Evolutionary conservation across 2,113 vertebrate genomes (phyloP).

Genomic region (Trachemys scripta): DNA sequence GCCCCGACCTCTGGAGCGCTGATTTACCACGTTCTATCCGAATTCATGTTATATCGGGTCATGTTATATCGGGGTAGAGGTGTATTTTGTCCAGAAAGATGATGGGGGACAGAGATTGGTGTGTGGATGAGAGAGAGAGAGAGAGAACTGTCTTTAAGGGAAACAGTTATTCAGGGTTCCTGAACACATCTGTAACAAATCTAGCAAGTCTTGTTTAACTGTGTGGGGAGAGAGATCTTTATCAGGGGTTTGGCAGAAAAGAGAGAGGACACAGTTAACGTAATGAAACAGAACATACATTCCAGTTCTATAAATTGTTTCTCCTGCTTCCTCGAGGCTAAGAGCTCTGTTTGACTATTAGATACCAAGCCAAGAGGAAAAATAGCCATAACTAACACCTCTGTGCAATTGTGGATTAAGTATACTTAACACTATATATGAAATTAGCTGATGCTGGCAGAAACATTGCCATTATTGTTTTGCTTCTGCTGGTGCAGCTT

Average conservation of each 20-base stretch:
- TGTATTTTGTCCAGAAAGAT: not conserved
- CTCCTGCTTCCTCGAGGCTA: not conserved
- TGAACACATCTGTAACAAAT: not conserved
- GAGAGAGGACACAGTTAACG: not conserved
- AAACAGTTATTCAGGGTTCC: not conserved
- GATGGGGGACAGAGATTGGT: not conserved
- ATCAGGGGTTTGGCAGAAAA: not conserved
- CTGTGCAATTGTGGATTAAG: not conserved
- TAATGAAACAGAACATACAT: not conserved
- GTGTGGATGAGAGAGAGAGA: not conserved
- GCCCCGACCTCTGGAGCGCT: no score
- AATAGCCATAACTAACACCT: not conserved
- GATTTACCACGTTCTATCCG: no score
- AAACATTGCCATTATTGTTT: not conserved
- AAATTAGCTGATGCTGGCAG: not conserved
- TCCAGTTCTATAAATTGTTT: not conserved
- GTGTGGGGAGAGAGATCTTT: not conserved
- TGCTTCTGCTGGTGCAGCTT: constrained; percentile 8
- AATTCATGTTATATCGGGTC: no score
- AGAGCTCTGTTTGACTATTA: fast-evolving
- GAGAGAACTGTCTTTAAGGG: not conserved
- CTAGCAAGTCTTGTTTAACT: not conserved
- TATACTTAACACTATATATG: fast-evolving
- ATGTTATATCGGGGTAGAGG: no score
- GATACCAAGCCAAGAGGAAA: not conserved